These are phyloP conservation scores for Tetheella fluctuosa DNA, from an alignment of 2,888 invertebrate species.

Conservation along the genomic window DNA sequence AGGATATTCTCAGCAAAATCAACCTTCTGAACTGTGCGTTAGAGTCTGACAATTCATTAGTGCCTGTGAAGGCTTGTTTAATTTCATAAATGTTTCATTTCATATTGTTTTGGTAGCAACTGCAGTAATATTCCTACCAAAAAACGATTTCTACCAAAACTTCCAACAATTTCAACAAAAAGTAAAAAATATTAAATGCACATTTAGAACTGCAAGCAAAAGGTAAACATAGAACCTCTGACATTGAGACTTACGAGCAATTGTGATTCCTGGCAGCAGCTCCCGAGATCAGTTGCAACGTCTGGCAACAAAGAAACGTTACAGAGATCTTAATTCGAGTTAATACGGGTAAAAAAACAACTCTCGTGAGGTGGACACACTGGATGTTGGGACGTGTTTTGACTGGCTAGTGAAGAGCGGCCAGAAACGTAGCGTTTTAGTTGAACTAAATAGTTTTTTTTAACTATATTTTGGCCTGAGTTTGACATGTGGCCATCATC, in stretches of 20 bases:
- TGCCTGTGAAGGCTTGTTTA: too few relatives aligned
- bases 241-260: conserved; percentile 15
- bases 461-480: too few relatives aligned
- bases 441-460: too few relatives aligned
- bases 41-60: too few relatives aligned
- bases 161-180: background rate
- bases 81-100: too few relatives aligned
- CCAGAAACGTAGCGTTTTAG: conserved; percentile 27
- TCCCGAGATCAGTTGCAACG: conserved; percentile 54
- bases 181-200: conserved; percentile 1
- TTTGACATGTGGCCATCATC: too few relatives aligned
- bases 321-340: conserved; percentile 73
- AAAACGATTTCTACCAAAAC: background rate
- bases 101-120: too few relatives aligned
- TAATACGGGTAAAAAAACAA: conserved; percentile 75
- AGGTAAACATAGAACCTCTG: conserved; percentile 4
- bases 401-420: conserved; percentile 49
- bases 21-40: too few relatives aligned
- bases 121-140: background rate
- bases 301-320: conserved; percentile 69
- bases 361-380: conserved; percentile 69
- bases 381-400: conserved; percentile 63
- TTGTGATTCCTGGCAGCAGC: conserved; percentile 45
- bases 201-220: background rate
- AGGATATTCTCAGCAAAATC: too few relatives aligned